phyloP scores from a whole-genome alignment of 2,797 vertebrate species.

The Myotis vivesi region DNA sequence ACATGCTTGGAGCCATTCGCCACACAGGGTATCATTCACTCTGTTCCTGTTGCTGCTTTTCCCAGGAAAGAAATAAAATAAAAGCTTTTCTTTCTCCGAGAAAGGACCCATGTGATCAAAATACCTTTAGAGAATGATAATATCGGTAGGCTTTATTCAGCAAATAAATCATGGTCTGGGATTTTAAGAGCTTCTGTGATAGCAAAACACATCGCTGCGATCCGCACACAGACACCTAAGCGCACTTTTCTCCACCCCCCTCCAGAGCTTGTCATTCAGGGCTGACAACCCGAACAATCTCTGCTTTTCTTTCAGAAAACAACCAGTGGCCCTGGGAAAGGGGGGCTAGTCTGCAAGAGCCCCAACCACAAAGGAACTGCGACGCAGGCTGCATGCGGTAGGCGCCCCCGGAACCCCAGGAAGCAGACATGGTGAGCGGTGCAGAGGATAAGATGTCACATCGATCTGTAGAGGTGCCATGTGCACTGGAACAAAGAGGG shows the following conservation, averaged over 20 bases:
- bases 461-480: slow-evolving; percentile 57
- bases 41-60: slow-evolving; percentile 54
- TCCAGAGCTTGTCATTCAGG: slow-evolving; percentile 59
- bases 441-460: slow-evolving; percentile 63
- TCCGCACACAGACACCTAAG: slow-evolving; percentile 53
- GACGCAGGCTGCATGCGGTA: not conserved
- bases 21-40: slow-evolving; percentile 27
- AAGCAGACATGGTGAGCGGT: slow-evolving; percentile 65
- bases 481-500: slow-evolving; percentile 65
- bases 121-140: slow-evolving; percentile 77
- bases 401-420: not conserved
- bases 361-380: slow-evolving; percentile 12
- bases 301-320: slow-evolving; percentile 50
- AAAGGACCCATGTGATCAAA: slow-evolving; percentile 76
- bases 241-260: not conserved
- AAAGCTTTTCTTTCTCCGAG: slow-evolving; percentile 74
- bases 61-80: slow-evolving; percentile 70
- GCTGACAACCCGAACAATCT: slow-evolving; percentile 47
- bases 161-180: slow-evolving; percentile 66
- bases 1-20: slow-evolving; percentile 22
- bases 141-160: slow-evolving; percentile 74
- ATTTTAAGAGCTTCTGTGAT: slow-evolving; percentile 77
- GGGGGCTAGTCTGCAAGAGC: not conserved
- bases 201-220: slow-evolving; percentile 66
- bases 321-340: not conserved